These are phyloP conservation scores for Hemaris fuciformis DNA, from an alignment of 2,888 invertebrate species.

Conservation along the genomic window DNA sequence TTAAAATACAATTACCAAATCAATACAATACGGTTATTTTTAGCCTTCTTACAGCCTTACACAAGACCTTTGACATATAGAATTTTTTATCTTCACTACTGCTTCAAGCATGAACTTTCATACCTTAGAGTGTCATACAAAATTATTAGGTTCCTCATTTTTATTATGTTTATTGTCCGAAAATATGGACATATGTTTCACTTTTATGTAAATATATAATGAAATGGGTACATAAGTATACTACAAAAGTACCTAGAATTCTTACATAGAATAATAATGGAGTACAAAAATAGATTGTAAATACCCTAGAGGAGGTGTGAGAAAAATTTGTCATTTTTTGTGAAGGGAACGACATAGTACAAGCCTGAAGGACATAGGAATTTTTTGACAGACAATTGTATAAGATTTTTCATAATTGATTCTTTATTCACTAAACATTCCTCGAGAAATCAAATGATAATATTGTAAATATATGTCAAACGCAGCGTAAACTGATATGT, in stretches of 20 bases:
- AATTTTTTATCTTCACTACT: not conserved
- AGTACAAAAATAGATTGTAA: not conserved
- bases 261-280: not conserved
- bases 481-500: not conserved
- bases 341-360: constrained; percentile 7
- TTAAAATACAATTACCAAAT: not conserved
- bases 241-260: not conserved
- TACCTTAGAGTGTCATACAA: too few relatives aligned
- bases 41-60: not conserved
- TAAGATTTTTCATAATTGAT: not conserved
- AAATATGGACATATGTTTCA: too few relatives aligned
- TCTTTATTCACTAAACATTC: not conserved
- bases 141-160: too few relatives aligned
- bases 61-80: not conserved
- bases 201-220: too few relatives aligned
- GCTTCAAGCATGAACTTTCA: too few relatives aligned
- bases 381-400: not conserved
- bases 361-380: not conserved
- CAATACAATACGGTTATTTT: not conserved
- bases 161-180: too few relatives aligned
- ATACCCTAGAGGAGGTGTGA: not conserved
- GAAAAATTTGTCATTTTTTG: constrained; percentile 3
- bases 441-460: not conserved
- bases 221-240: too few relatives aligned
- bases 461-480: not conserved